A percentile compares a stretch with the other conserved stretches of the same genome.
phyloP scores from a whole-genome alignment of 2,113 vertebrate species.

The Microtus pennsylvanicus region DNA sequence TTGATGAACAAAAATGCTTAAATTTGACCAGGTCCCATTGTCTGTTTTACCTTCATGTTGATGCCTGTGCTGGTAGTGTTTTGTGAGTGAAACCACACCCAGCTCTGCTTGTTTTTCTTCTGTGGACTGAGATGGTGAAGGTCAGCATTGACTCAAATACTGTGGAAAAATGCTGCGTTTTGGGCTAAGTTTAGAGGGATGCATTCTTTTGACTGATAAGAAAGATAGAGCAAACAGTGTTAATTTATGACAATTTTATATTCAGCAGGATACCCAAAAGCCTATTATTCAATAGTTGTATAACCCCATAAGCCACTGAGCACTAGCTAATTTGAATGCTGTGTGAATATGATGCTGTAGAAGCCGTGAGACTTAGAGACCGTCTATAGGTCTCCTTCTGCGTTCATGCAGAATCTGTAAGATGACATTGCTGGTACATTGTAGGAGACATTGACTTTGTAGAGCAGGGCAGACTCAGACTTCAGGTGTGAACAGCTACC shows the following conservation, averaged over 20 bases:
- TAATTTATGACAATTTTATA: constrained; percentile 48
- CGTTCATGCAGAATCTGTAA: not conserved
- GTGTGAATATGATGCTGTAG: not conserved
- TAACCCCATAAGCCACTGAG: not conserved
- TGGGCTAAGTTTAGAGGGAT: not conserved
- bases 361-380: not conserved
- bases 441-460: constrained; percentile 5
- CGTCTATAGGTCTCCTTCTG: not conserved
- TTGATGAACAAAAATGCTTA: not conserved
- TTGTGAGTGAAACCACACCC: not conserved
- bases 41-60: constrained; percentile 5
- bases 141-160: not conserved
- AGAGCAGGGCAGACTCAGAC: not conserved
- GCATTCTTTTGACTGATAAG: constrained; percentile 30
- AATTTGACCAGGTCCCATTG: not conserved
- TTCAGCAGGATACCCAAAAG: not conserved
- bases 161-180: not conserved
- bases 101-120: constrained; percentile 32
- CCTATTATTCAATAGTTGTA: constrained; percentile 4
- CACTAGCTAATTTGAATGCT: constrained; percentile 4
- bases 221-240: constrained; percentile 22
- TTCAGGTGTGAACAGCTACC: not conserved
- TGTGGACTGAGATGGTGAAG: not conserved
- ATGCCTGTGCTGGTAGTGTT: not conserved
- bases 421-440: not conserved